Evolutionary conservation across 1,140 invertebrate species (phyloP).

Genomic region (Mycetomoellerius zeteki): DNA sequence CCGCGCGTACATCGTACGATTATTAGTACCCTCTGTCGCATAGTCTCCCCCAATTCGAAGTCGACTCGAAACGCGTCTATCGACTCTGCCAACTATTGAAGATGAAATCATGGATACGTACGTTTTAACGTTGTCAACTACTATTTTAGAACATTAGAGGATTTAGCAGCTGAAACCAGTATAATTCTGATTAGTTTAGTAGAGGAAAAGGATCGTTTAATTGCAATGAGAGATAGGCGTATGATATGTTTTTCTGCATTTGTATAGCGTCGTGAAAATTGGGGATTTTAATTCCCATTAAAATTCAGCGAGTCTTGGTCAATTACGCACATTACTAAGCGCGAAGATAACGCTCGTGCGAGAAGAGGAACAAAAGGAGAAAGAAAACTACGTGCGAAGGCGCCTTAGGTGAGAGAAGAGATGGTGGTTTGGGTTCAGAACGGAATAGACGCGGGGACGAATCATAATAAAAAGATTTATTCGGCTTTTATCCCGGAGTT

Average conservation of each 20-base stretch:
- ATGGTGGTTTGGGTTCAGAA: constrained; percentile 70
- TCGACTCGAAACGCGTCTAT: constrained; percentile 38
- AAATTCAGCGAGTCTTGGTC: constrained; percentile 16
- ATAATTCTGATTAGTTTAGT: not conserved
- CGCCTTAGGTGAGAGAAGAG: constrained; percentile 68
- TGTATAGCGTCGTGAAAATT: not conserved
- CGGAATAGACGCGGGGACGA: constrained; percentile 82
- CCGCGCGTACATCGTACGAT: constrained; percentile 78
- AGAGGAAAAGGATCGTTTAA: not conserved
- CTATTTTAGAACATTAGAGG: not conserved
- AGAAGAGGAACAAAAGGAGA: constrained; percentile 44
- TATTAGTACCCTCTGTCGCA: constrained; percentile 77
- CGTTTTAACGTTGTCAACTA: constrained; percentile 12
- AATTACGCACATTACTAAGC: constrained; percentile 11
- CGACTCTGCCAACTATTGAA: constrained; percentile 21
- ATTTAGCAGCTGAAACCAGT: not conserved
- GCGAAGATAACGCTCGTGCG: constrained; percentile 17
- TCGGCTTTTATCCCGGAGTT: constrained; percentile 86
- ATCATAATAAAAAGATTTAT: constrained; percentile 87
- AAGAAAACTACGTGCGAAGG: constrained; percentile 73
- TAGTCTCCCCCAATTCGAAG: constrained; percentile 41
- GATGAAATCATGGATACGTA: constrained; percentile 31
- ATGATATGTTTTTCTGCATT: not conserved
- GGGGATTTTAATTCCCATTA: constrained; percentile 30
- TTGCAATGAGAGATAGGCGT: not conserved